Base-by-base conservation (phyloP, 2,113 vertebrate species). In the Embiotoca jacksoni region DNA sequence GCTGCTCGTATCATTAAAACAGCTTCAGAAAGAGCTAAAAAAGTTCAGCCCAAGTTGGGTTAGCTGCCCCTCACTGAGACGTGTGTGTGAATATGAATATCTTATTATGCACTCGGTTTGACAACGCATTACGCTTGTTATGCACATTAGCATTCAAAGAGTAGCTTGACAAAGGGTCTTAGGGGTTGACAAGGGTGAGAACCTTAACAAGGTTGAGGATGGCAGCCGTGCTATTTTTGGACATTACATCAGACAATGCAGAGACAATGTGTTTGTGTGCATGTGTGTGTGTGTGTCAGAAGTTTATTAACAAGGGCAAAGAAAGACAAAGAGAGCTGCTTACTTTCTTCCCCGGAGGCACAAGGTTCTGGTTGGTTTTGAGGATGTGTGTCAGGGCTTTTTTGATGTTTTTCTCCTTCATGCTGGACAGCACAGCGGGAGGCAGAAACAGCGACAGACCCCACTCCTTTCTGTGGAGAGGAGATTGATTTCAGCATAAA, bases 401-500 rank as follows among this genome's bases (percentile, higher is more conserved):
- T 94, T 97, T 98, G 94, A 99, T 97, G 94, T 98, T 99, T 93
- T 98, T 99, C 94, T 98, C 98, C 92, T 99, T 99, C 96, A 99
- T 98, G 95, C 96, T 98, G 94, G 97, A 95, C 92, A 98, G 92
- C 91, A 99, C 97, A 30, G 95, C 95, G 46, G 97, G 97, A 72
- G 98, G 97, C 88, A 99, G 95, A 92, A 99, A 99, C 83, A 97
- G 95, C 62, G 97, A 92, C 88, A 99, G 94, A 91, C 98, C 98
- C 98, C 97, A 99, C 94, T 99, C 97, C 93, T 99, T 99, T 89
- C 98, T 99, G 95, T 69, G 0, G 49, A 83, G 72, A 65, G 71
- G 54, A 79, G 64, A 85, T 50, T 70, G 54, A 78, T 53, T 82
- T 77, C 33, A 53, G 35, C 31, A 46, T 35, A 59, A 60, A 53